Base-by-base conservation (phyloP, 2,888 invertebrate genomes). In the Hofmannophila pseudospretella region DNA sequence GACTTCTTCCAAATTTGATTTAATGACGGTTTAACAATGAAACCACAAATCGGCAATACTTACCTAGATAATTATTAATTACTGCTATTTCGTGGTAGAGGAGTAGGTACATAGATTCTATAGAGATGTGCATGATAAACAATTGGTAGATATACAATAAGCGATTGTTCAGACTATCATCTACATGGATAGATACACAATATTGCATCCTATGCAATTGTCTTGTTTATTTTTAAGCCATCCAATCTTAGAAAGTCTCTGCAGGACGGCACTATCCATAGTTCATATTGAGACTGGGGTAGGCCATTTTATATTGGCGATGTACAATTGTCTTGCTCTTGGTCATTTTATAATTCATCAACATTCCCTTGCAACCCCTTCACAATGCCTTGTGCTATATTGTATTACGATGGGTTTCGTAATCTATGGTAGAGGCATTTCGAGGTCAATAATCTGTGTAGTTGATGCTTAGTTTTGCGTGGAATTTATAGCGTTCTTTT, bases 211-310 rank as follows among this genome's bases (percentile, higher is more conserved):
- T 55, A 58, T 67, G 67, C 74, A 74, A 75, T 78, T 76, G 76
- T 64, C 60, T 65, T 62, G 69, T 72, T 76, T 80, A 78, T 81
- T 81, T 81, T 74, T 75, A 71, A 68, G 68, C 5, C 16, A 53
- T 51, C 75, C 71, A 75, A 63, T 56, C 31, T 54, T 57, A 41
- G 50, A 47, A 65, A 59, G 45, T 55, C 64, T 44, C 39, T 42
- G 44, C 49, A 43, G 44, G 42, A 45, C 35, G 30, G 9, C 12
- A 19, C 10, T 30, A 7, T 10, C 1, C 11, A 7, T n/a, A 11
- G 13, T 20, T 28, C 4, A 44, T 38, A 34, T 13, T 38, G 48
- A 51, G 54, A 51, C 56, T 54, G 56, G 64, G 68, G 75, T 64
- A 66, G 71, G 42, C 66, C 75, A 67, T 64, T 54, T 60, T 66